Percentiles rank a stretch among this genome's conserved stretches.
phyloP scores from a whole-genome alignment of 2,888 invertebrate genomes.

The Phania funesta region DNA sequence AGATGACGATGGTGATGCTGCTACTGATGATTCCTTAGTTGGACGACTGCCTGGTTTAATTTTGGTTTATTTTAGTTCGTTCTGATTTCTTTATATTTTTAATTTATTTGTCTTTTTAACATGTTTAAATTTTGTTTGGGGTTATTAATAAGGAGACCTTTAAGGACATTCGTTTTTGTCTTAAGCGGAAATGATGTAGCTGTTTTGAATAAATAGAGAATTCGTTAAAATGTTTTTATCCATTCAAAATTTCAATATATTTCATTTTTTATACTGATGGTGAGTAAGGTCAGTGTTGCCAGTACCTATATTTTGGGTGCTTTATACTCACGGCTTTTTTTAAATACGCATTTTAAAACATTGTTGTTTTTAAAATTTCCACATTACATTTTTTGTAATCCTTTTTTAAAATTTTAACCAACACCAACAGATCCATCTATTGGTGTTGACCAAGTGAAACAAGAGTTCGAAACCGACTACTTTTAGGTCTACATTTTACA shows the following conservation, averaged over 20 bases:
- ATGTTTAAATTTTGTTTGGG: constrained; percentile 16
- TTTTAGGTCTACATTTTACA: too few relatives aligned
- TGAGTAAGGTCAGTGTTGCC: not conserved
- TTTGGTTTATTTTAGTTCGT: constrained; percentile 22
- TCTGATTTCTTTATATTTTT: constrained; percentile 1
- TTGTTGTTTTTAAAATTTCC: too few relatives aligned
- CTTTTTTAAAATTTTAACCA: too few relatives aligned
- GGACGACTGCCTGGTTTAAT: not conserved
- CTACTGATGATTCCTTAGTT: constrained; percentile 35
- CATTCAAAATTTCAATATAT: not conserved
- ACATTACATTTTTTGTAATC: too few relatives aligned
- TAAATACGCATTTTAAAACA: too few relatives aligned
- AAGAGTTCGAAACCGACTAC: too few relatives aligned
- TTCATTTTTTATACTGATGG: not conserved
- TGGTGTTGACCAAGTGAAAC: too few relatives aligned
- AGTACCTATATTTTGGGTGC: too few relatives aligned
- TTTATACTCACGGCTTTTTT: too few relatives aligned
- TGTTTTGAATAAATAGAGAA: constrained; percentile 10
- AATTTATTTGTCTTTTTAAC: constrained; percentile 17
- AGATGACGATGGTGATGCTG: not conserved
- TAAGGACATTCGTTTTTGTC: constrained; percentile 28
- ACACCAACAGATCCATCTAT: too few relatives aligned
- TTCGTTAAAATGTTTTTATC: not conserved
- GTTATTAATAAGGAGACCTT: constrained; percentile 23
- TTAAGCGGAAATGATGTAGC: constrained; percentile 40